Percentiles rank a stretch among this genome's conserved stretches.
These are phyloP conservation scores for Thalassarche chlororhynchos DNA, from an alignment of 2,113 vertebrate genomes.

Conservation along the genomic window DNA sequence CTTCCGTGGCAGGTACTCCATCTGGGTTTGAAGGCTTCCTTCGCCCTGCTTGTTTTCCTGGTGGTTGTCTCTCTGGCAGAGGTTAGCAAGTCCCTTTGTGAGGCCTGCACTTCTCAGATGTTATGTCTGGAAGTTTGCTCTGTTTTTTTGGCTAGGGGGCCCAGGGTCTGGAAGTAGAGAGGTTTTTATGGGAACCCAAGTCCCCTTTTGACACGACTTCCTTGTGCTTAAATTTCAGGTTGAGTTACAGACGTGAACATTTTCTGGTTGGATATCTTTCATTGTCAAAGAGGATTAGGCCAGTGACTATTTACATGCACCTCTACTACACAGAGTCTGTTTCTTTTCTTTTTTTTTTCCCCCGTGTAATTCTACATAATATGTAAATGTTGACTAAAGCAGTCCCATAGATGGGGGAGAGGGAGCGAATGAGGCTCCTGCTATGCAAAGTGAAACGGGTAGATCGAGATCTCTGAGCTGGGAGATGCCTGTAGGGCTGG, in stretches of 20 bases:
- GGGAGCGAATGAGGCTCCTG: neutral
- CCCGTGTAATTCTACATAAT: neutral
- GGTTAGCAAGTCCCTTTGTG: neutral
- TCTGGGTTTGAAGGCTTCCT: neutral
- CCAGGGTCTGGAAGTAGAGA: slow-evolving; percentile 49
- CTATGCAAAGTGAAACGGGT: neutral
- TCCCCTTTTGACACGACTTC: slow-evolving; percentile 70
- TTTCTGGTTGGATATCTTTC: slow-evolving; percentile 50
- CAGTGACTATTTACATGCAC: slow-evolving; percentile 65
- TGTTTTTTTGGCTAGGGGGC: slow-evolving; percentile 52
- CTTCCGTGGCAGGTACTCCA: neutral
- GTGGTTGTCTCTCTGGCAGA: neutral
- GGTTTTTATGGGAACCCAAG: slow-evolving; percentile 62
- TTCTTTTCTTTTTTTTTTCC: slow-evolving; percentile 29
- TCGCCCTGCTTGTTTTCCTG: neutral
- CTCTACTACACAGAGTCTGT: slow-evolving; percentile 50
- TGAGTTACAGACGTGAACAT: slow-evolving; percentile 19
- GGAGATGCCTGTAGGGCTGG: neutral
- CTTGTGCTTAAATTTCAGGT: slow-evolving; percentile 62
- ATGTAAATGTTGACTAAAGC: neutral
- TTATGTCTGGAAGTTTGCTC: slow-evolving; percentile 66
- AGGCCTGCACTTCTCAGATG: slow-evolving; percentile 41
- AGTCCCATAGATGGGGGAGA: neutral
- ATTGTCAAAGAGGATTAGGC: slow-evolving; percentile 68
- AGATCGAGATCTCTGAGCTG: neutral